A percentile compares a stretch with the other conserved stretches of the same genome.
Evolutionary conservation across 2,797 vertebrate species (phyloP).

Genomic region (Alectoris magna): DNA sequence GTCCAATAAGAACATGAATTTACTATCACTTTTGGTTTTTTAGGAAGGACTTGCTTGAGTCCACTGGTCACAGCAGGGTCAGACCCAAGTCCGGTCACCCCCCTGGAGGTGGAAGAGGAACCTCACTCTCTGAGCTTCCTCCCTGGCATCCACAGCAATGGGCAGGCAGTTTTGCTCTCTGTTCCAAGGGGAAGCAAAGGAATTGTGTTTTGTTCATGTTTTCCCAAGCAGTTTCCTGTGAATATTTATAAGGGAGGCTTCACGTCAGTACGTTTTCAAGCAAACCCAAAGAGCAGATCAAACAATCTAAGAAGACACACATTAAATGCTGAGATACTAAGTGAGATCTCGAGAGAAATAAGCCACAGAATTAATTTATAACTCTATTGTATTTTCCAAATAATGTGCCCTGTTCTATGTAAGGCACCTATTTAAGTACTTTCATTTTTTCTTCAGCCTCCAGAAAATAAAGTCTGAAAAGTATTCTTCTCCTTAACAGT

Average conservation of each 20-base stretch:
- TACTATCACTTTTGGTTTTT: accelerated
- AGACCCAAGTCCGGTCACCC: neutral
- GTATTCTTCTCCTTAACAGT: slow-evolving; percentile 44
- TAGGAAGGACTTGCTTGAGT: neutral
- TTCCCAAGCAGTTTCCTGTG: neutral
- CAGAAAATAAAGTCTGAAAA: slow-evolving; percentile 60
- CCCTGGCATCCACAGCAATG: neutral
- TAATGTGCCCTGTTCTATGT: neutral
- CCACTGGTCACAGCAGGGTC: neutral
- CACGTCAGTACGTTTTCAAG: neutral
- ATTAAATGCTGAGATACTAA: neutral
- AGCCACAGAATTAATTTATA: slow-evolving; percentile 4
- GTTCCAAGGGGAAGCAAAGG: neutral
- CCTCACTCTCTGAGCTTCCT: neutral
- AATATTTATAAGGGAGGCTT: neutral
- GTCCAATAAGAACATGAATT: neutral
- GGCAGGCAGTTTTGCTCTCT: neutral
- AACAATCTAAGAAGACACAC: neutral
- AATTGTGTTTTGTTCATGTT: neutral
- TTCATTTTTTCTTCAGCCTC: neutral
- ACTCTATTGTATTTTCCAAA: slow-evolving; percentile 20
- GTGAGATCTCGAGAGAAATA: neutral
- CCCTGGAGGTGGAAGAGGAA: neutral
- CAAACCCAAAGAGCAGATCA: slow-evolving; percentile 26
- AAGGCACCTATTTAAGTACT: slow-evolving; percentile 22